phyloP scores from a whole-genome alignment of 1,140 invertebrate genomes.

The Drosophila subpulchrella region DNA sequence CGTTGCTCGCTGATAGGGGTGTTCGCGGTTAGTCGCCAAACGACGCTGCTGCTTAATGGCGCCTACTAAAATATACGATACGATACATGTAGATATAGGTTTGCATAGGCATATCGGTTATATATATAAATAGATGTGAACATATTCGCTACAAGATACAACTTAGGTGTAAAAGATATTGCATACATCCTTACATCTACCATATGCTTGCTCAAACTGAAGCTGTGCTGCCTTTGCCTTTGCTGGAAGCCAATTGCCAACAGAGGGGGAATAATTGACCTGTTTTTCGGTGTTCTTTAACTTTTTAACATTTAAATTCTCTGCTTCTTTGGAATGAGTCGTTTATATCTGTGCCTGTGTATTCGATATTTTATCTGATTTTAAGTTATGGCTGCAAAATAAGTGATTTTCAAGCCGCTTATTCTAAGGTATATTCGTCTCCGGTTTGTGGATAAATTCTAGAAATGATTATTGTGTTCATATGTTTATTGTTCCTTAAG shows the following conservation, averaged over 20 bases:
- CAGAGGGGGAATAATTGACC: slow-evolving; percentile 21
- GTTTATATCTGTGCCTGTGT: slow-evolving; percentile 65
- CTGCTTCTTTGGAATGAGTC: slow-evolving; percentile 84
- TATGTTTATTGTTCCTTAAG: slow-evolving; percentile 13
- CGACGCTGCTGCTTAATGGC: slow-evolving; percentile 87
- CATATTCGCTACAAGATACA: slow-evolving; percentile 38
- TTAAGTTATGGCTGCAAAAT: slow-evolving; percentile 41
- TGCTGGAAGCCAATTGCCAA: slow-evolving; percentile 37
- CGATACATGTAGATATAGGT: slow-evolving; percentile 76
- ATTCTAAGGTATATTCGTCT: slow-evolving; percentile 16
- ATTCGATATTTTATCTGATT: slow-evolving; percentile 28
- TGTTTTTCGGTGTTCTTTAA: slow-evolving; percentile 25
- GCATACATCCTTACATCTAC: slow-evolving; percentile 47
- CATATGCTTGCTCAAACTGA: slow-evolving; percentile 45
- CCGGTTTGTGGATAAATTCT: slow-evolving; percentile 1
- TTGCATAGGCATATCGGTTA: slow-evolving; percentile 48
- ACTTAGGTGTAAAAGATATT: slow-evolving; percentile 56
- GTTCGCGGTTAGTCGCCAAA: slow-evolving; percentile 92
- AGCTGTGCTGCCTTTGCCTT: slow-evolving; percentile 48
- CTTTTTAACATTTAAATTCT: slow-evolving; percentile 74
- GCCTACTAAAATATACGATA: slow-evolving; percentile 86
- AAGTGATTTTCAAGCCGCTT: slow-evolving; percentile 78
- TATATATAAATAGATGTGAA: slow-evolving; percentile 53
- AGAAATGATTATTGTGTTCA: slow-evolving; percentile 10
- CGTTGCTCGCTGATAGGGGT: slow-evolving; percentile 96